These are phyloP conservation scores for Rafetus swinhoei DNA, from an alignment of 2,113 vertebrate genomes.

Conservation along the genomic window DNA sequence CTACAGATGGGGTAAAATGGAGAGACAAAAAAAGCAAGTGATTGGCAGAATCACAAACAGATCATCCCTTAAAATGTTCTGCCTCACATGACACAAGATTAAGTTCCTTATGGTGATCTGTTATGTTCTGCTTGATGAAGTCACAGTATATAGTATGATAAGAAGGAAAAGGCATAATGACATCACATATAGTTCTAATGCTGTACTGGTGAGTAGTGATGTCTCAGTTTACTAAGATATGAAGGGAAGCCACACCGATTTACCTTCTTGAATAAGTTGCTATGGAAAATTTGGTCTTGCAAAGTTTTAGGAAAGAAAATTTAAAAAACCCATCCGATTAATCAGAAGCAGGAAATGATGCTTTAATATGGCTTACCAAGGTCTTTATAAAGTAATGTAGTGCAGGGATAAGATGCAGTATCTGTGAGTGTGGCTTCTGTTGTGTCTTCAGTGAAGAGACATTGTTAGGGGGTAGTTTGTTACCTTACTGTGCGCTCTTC, in stretches of 20 bases:
- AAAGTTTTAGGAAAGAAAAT: not conserved
- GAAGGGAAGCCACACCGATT: not conserved
- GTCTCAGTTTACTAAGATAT: not conserved
- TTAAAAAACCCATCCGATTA: not conserved
- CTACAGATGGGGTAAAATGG: not conserved
- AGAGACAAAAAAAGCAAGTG: not conserved
- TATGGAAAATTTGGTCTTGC: not conserved
- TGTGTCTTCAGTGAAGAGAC: not conserved
- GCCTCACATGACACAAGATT: not conserved
- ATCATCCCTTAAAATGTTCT: not conserved
- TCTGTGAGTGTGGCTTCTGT: not conserved
- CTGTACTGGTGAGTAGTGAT: not conserved
- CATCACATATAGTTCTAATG: slow-evolving; percentile 12
- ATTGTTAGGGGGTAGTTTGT: not conserved
- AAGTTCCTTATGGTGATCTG: not conserved
- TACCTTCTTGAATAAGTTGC: not conserved
- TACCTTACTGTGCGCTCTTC: not conserved
- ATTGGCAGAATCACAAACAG: not conserved
- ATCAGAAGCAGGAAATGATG: not conserved
- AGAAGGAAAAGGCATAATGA: not conserved
- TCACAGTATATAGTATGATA: not conserved
- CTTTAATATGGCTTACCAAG: not conserved
- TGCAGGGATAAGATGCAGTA: not conserved
- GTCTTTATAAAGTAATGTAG: not conserved
- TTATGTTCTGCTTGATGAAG: not conserved